Evolutionary conservation across 2,888 invertebrate genomes (phyloP).

Genomic region (Eucera pruinosa): DNA sequence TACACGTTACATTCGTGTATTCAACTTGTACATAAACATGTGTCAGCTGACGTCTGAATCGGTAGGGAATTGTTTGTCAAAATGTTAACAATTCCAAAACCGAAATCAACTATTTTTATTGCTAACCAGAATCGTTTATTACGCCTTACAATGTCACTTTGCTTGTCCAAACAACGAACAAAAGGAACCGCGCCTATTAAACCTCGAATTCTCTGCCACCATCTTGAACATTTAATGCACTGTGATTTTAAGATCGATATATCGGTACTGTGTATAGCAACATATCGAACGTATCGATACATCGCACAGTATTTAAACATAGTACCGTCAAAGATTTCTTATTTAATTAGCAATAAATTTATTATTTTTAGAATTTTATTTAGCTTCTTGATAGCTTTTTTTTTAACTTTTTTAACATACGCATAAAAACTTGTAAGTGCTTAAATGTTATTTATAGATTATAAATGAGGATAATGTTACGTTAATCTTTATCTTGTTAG

Average conservation of each 20-base stretch:
- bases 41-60: slow-evolving; percentile 65
- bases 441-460: neutral
- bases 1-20: slow-evolving; percentile 48
- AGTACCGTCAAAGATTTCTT: neutral
- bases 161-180: slow-evolving; percentile 39
- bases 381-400: too few species aligned
- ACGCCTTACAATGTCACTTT: slow-evolving; percentile 30
- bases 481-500: neutral
- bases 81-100: neutral
- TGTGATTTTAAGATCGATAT: slow-evolving; percentile 60
- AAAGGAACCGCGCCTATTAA: slow-evolving; percentile 70
- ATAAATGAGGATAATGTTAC: neutral
- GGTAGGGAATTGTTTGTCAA: slow-evolving; percentile 10
- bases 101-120: slow-evolving; percentile 6
- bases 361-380: too few species aligned
- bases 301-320: slow-evolving; percentile 44
- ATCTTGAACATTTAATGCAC: slow-evolving; percentile 65
- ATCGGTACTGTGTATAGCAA: slow-evolving; percentile 40
- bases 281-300: slow-evolving; percentile 53
- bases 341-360: too few species aligned
- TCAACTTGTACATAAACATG: slow-evolving; percentile 64
- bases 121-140: slow-evolving; percentile 24
- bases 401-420: too few species aligned
- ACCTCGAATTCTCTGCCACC: slow-evolving; percentile 63
- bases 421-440: too few species aligned